Evolutionary conservation across 2,113 vertebrate genomes (phyloP).

Genomic region (Podarcis cretensis): DNA sequence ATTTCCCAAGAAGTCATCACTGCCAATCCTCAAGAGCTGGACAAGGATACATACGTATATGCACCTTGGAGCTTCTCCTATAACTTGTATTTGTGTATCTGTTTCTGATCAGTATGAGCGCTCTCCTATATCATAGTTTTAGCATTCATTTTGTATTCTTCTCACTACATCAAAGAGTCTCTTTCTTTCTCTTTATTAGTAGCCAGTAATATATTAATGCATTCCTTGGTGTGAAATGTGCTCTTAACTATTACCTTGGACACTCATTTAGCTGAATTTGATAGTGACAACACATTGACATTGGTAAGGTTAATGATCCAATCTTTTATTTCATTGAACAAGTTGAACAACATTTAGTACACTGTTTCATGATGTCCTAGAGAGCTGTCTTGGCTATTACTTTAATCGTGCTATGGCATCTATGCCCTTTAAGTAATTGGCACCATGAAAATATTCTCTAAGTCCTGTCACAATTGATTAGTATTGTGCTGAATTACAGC

Average conservation of each 20-base stretch:
- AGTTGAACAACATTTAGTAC: constrained; percentile 79
- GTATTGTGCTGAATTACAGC: constrained; percentile 51
- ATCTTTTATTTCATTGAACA: constrained; percentile 74
- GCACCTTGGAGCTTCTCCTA: not conserved
- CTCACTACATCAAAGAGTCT: constrained; percentile 11
- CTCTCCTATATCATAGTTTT: not conserved
- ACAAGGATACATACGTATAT: no score
- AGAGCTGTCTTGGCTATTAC: constrained; percentile 69
- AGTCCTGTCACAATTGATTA: constrained; percentile 74
- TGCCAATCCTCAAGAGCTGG: no score
- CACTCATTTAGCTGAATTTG: constrained; percentile 76
- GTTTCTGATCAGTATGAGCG: not conserved
- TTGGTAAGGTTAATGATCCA: constrained; percentile 81
- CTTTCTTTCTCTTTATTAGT: constrained; percentile 46
- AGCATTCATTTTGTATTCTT: constrained; percentile 33
- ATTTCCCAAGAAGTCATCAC: no score
- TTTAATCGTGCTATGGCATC: constrained; percentile 72
- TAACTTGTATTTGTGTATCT: accelerated
- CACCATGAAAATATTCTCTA: constrained; percentile 70
- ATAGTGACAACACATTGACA: constrained; percentile 79
- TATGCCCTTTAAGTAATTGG: constrained; percentile 80
- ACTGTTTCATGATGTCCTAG: constrained; percentile 73
- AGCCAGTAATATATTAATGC: constrained; percentile 62
- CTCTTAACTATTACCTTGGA: constrained; percentile 68
- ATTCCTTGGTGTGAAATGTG: constrained; percentile 48